Evolutionary conservation across 2,113 vertebrate species (phyloP).

Genomic region (Hemibagrus wyckioides): DNA sequence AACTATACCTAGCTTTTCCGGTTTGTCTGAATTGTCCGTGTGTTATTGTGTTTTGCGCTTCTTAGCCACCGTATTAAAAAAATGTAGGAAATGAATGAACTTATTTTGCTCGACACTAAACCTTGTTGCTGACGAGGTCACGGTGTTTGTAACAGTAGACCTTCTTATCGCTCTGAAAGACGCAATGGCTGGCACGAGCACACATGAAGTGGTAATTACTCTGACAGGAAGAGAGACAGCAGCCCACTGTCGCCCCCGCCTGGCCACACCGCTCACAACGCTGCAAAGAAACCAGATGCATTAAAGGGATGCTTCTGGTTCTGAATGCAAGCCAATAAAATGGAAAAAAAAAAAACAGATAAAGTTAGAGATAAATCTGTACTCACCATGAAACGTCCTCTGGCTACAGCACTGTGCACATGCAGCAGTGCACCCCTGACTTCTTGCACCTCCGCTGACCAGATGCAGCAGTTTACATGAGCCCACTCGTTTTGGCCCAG

Average conservation of each 20-base stretch:
- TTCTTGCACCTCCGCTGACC: conserved; percentile 92
- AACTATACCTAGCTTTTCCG: no score
- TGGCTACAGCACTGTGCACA: conserved; percentile 85
- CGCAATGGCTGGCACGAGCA: conserved; percentile 80
- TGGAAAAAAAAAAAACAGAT: not conserved
- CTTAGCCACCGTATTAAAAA: no score
- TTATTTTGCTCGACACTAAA: conserved; percentile 46
- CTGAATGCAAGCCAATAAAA: not conserved
- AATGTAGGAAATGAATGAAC: no score
- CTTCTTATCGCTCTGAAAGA: conserved; percentile 88
- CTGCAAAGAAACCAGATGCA: conserved; percentile 61
- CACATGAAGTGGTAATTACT: conserved; percentile 96
- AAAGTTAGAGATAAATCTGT: not conserved
- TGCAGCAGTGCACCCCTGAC: conserved; percentile 82
- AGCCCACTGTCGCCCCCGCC: conserved; percentile 88
- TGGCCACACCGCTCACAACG: conserved; percentile 86
- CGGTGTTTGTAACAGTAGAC: conserved; percentile 86
- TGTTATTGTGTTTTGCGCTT: no score
- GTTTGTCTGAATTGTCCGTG: no score
- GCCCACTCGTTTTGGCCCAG: conserved; percentile 92
- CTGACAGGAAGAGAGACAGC: conserved; percentile 85
- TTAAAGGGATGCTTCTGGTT: not conserved
- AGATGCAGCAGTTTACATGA: conserved; percentile 89
- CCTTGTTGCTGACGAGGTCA: conserved; percentile 81
- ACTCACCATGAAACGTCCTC: conserved; percentile 85